Evolutionary conservation across 2,888 invertebrate genomes (phyloP).

Genomic region (Aromia moschata): DNA sequence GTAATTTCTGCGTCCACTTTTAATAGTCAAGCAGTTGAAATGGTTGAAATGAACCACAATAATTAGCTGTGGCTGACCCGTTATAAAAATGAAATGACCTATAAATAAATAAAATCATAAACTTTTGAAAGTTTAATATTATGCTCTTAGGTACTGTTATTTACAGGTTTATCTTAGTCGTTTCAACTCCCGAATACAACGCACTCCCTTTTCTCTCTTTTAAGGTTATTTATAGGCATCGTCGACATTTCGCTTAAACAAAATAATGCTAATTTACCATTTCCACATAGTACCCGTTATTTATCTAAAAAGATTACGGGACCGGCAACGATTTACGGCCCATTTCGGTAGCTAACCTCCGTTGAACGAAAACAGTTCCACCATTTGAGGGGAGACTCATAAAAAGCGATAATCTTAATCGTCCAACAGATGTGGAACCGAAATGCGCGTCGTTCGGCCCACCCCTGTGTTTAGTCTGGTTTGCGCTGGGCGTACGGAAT

Average conservation of each 20-base stretch:
- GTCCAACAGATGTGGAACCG: constrained; percentile 40
- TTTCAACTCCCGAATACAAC: too few species aligned
- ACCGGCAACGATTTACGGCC: constrained; percentile 22
- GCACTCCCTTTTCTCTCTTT: background rate
- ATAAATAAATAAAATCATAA: too few species aligned
- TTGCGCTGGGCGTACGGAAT: constrained; percentile 28
- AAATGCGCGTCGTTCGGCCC: constrained; percentile 32
- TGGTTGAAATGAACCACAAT: too few species aligned
- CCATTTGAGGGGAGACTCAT: constrained; percentile 24
- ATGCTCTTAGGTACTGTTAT: too few species aligned
- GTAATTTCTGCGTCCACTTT: too few species aligned
- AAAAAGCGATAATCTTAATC: constrained; percentile 40
- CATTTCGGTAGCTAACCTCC: constrained; percentile 15
- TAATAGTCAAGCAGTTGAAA: too few species aligned
- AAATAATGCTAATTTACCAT: constrained; percentile 5
- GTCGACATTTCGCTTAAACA: background rate
- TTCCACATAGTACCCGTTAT: background rate
- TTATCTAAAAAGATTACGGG: constrained; percentile 6
- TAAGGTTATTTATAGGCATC: background rate
- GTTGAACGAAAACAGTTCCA: constrained; percentile 23
- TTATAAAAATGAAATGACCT: too few species aligned
- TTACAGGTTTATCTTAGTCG: too few species aligned
- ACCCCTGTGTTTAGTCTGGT: constrained; percentile 38
- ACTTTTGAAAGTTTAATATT: too few species aligned
- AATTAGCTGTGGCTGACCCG: too few species aligned